Conservation (phyloP, 2,888 invertebrate genomes). For the Nephrotoma flavescens region DNA sequence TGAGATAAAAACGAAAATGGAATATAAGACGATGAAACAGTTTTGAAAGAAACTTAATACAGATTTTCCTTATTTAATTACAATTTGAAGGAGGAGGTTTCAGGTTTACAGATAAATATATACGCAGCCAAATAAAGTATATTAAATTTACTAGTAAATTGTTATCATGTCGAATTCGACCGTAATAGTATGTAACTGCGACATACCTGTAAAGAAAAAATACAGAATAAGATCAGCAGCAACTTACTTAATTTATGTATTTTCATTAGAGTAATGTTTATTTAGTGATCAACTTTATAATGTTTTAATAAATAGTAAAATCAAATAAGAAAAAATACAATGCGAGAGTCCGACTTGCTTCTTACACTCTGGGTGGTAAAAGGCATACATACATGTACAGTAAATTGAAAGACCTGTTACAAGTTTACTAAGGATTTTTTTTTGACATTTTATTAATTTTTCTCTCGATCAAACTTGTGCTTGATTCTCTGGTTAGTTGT, state of each 20-base stretch:
- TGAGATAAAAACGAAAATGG: background rate
- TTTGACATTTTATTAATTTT: too few relatives aligned
- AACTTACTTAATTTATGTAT: background rate
- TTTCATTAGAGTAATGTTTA: background rate
- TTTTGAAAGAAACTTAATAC: background rate
- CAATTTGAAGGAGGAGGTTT: background rate
- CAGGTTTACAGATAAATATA: background rate
- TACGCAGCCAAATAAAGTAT: background rate
- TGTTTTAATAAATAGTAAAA: background rate
- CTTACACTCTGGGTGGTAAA: too few relatives aligned
- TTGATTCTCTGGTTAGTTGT: too few relatives aligned
- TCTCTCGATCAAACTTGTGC: too few relatives aligned
- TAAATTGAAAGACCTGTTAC: too few relatives aligned
- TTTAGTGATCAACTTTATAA: background rate
- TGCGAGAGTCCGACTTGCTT: background rate
- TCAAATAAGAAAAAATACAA: background rate
- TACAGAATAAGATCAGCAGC: background rate
- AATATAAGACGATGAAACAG: background rate
- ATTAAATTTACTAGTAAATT: background rate
- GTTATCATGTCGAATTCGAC: background rate
- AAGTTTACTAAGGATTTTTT: too few relatives aligned
- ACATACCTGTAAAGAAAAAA: background rate
- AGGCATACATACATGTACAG: too few relatives aligned
- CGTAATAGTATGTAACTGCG: background rate
- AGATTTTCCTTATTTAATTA: background rate